These are phyloP conservation scores for Scyliorhinus canicula DNA, from an alignment of 2,797 vertebrate genomes.

Conservation along the genomic window DNA sequence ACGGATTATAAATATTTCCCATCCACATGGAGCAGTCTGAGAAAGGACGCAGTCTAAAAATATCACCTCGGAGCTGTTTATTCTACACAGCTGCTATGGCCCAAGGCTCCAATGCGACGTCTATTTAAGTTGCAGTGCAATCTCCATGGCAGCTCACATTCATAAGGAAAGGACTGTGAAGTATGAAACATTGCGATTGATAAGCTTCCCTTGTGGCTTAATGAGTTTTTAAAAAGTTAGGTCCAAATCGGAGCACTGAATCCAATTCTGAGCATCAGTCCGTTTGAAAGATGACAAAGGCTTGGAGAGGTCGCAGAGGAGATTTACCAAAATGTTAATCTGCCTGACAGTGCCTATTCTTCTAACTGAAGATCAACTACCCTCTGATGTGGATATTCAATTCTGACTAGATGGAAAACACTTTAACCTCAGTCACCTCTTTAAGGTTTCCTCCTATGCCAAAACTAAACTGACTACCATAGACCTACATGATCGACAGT, in stretches of 20 bases:
- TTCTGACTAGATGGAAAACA: too few species aligned
- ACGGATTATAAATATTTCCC: neutral
- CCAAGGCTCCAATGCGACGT: neutral
- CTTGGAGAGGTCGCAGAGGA: neutral
- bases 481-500: too few species aligned
- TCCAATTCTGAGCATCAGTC: neutral
- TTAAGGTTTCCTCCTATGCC: too few species aligned
- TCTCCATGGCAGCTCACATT: slow-evolving; percentile 20
- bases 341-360: too few species aligned
- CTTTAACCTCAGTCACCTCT: too few species aligned
- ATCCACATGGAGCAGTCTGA: neutral
- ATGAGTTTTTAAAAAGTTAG: neutral
- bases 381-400: too few species aligned
- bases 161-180: neutral
- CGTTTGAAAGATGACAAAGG: neutral
- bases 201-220: neutral
- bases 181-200: neutral
- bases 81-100: neutral
- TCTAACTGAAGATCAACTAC: too few species aligned
- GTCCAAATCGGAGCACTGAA: neutral
- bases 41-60: neutral
- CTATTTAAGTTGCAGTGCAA: neutral
- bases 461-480: too few species aligned
- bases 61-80: slow-evolving; percentile 1
- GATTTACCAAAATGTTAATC: neutral